Percentiles rank a stretch among this genome's conserved stretches.
Evolutionary conservation across 2,888 invertebrate genomes (phyloP).

Genomic region (Stegophylla sp.): DNA sequence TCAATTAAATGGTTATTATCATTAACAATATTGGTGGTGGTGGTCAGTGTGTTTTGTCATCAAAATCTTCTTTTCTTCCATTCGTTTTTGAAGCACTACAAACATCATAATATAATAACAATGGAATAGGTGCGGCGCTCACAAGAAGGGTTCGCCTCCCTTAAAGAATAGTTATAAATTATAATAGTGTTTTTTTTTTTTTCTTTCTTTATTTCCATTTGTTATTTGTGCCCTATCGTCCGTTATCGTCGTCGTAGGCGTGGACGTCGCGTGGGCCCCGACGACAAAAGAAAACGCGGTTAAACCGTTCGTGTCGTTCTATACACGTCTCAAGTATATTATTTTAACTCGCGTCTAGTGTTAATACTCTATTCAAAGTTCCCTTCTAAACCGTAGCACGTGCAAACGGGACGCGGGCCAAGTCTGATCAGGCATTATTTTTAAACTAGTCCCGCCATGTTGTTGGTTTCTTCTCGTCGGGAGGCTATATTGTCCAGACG

Average conservation of each 20-base stretch:
- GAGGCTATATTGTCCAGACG: slow-evolving; percentile 7
- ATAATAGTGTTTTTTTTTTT: slow-evolving; percentile 2
- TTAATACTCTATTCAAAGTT: slow-evolving; percentile 21
- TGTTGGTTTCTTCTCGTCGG: slow-evolving; percentile 30
- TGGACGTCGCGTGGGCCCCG: slow-evolving; percentile 25
- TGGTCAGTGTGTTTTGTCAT: slow-evolving; percentile 9
- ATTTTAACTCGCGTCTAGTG: neutral
- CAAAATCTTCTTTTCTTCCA: slow-evolving; percentile 3
- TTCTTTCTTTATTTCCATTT: neutral
- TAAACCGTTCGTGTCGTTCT: slow-evolving; percentile 20
- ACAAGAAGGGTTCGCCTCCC: slow-evolving; percentile 42
- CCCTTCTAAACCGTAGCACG: slow-evolving; percentile 10
- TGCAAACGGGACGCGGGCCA: slow-evolving; percentile 40
- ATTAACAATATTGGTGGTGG: neutral
- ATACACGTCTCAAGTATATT: slow-evolving; percentile 1
- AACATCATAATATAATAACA: neutral
- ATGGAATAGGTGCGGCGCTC: slow-evolving; percentile 28
- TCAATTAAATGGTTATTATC: slow-evolving; percentile 49
- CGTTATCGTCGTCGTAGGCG: slow-evolving; percentile 1
- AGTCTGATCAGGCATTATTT: slow-evolving; percentile 43
- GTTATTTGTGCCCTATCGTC: slow-evolving; percentile 17
- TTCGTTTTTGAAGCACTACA: neutral
- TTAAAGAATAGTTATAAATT: neutral
- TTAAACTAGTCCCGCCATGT: slow-evolving; percentile 34
- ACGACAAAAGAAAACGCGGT: slow-evolving; percentile 26